Percentiles rank a stretch among this genome's conserved stretches.
Conservation (phyloP, 2,888 invertebrate species). For the Eupeodes latifasciatus region DNA sequence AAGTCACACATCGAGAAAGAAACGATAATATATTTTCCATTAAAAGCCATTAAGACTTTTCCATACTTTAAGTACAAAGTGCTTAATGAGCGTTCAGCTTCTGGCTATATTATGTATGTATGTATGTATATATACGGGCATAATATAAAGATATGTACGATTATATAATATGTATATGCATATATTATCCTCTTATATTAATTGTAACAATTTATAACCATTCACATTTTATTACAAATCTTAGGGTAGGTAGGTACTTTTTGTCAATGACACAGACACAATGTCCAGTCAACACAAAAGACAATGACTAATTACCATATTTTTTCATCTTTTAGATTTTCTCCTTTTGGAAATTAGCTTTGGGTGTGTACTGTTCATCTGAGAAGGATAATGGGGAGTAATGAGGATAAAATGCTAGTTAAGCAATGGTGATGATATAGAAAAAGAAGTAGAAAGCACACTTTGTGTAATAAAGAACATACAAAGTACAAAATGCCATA, state of each 20-base stretch:
- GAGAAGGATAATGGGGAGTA: conserved; percentile 17
- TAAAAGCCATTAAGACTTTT: conserved; percentile 74
- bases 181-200: conserved; percentile 50
- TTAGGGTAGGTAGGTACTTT: conserved; percentile 20
- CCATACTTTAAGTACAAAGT: conserved; percentile 55
- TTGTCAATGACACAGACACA: conserved; percentile 52
- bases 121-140: too few relatives aligned
- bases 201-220: conserved; percentile 71
- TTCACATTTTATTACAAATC: conserved; percentile 45
- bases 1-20: conserved; percentile 29
- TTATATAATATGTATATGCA: too few relatives aligned
- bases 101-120: conserved; percentile 38
- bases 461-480: background rate
- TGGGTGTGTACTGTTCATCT: background rate
- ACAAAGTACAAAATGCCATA: background rate
- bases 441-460: background rate
- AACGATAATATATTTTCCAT: conserved; percentile 72
- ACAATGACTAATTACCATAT: conserved; percentile 53
- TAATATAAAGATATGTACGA: background rate
- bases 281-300: conserved; percentile 50
- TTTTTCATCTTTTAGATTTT: conserved; percentile 38
- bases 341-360: conserved; percentile 2
- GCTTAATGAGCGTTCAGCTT: conserved; percentile 72
- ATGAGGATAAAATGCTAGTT: conserved; percentile 22
- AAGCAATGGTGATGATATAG: background rate